These are phyloP conservation scores for Leptatherina wallacei DNA, from an alignment of 2,797 vertebrate species.

Conservation along the genomic window DNA sequence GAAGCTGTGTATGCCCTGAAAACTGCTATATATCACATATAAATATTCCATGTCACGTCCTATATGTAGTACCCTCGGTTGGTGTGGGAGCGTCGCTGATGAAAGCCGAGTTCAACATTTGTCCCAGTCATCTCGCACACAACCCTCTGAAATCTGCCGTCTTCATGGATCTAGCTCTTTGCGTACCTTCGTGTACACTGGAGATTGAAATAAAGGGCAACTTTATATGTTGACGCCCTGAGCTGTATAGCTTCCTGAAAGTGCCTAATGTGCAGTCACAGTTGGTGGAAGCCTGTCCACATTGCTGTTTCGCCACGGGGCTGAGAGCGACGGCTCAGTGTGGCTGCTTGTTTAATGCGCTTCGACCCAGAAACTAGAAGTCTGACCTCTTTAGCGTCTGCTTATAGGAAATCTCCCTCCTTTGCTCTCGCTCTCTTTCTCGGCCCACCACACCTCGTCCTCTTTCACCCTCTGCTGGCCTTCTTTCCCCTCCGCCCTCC, in stretches of 20 bases:
- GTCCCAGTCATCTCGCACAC: slow-evolving; percentile 39
- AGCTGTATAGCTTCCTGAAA: slow-evolving; percentile 66
- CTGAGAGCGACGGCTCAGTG: slow-evolving; percentile 46
- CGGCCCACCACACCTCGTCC: slow-evolving; percentile 16
- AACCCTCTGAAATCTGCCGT: slow-evolving; percentile 33
- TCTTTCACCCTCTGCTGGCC: slow-evolving; percentile 37
- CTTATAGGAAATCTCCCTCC: slow-evolving; percentile 63
- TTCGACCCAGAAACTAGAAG: slow-evolving; percentile 73
- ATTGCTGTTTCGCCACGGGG: slow-evolving; percentile 56
- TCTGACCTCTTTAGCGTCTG: slow-evolving; percentile 77
- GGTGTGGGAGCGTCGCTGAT: slow-evolving; percentile 53
- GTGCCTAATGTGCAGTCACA: slow-evolving; percentile 71
- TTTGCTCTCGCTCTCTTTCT: not conserved
- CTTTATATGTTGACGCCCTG: slow-evolving; percentile 74
- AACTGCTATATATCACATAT: slow-evolving; percentile 20
- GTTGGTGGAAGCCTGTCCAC: slow-evolving; percentile 69
- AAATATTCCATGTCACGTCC: slow-evolving; percentile 48
- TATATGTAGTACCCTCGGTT: slow-evolving; percentile 47
- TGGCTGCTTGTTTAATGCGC: slow-evolving; percentile 66
- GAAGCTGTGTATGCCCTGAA: slow-evolving; percentile 8
- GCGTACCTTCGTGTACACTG: slow-evolving; percentile 50
- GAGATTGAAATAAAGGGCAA: slow-evolving; percentile 70
- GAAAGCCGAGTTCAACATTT: slow-evolving; percentile 56
- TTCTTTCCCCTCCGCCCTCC: slow-evolving; percentile 22
- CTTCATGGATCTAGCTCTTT: slow-evolving; percentile 44